phyloP scores from a whole-genome alignment of 2,113 vertebrate species.

The Felis chaus region DNA sequence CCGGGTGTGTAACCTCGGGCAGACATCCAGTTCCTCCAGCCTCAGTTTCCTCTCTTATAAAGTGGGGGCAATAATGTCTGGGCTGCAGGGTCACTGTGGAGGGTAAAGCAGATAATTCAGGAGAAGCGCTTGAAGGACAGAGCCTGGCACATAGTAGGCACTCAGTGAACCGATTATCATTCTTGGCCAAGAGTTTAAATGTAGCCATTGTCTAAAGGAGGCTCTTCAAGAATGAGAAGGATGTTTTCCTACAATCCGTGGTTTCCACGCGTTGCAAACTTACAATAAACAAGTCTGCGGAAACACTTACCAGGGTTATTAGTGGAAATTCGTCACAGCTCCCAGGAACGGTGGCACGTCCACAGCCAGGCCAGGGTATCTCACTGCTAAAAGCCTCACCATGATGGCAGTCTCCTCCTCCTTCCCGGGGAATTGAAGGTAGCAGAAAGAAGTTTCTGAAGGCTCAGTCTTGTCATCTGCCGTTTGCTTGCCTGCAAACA shows the following conservation, averaged over 20 bases:
- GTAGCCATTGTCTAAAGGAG: not conserved
- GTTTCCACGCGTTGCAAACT: rapidly evolving
- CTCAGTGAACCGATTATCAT: too few relatives aligned
- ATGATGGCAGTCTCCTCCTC: not conserved
- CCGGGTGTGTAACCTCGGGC: not conserved
- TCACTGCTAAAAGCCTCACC: not conserved
- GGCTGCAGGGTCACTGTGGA: too few relatives aligned
- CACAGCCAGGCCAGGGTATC: not conserved
- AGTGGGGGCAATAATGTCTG: not conserved
- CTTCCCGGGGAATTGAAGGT: not conserved
- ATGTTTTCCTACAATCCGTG: not conserved
- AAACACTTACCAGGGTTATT: not conserved
- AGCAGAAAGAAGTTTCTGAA: not conserved
- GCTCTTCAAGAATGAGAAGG: not conserved
- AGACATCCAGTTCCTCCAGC: not conserved
- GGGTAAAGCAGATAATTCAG: not conserved
- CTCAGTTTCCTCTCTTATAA: not conserved
- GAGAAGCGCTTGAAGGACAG: not conserved
- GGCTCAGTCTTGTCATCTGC: not conserved
- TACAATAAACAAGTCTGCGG: not conserved
- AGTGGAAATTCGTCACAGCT: not conserved
- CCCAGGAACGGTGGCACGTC: not conserved
- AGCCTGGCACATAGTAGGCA: not conserved
- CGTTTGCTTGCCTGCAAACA: not conserved
- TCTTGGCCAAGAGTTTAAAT: not conserved